phyloP scores from a whole-genome alignment of 2,797 vertebrate species.

The Ctenosaura bakeri region DNA sequence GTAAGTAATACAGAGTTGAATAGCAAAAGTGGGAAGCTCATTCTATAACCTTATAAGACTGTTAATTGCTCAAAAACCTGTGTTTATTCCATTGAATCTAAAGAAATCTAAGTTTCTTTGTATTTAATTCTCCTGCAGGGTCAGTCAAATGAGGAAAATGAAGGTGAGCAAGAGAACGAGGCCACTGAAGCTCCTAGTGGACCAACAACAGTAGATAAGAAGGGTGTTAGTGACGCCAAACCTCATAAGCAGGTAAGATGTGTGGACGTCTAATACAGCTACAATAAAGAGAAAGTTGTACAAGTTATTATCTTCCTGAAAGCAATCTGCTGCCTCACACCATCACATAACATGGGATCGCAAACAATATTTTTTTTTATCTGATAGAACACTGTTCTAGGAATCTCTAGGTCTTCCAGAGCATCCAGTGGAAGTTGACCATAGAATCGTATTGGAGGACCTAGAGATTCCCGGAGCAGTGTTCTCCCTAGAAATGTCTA shows the following conservation, averaged over 20 bases:
- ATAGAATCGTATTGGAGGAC: too few relatives aligned
- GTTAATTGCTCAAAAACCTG: not conserved
- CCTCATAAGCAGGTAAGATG: slow-evolving; percentile 65
- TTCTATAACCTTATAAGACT: not conserved
- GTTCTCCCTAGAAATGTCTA: too few relatives aligned
- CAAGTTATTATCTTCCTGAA: not conserved
- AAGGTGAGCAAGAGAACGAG: slow-evolving; percentile 65
- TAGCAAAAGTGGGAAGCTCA: not conserved
- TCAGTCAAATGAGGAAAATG: slow-evolving; percentile 71
- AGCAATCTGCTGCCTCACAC: not conserved
- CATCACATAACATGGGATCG: too few relatives aligned
- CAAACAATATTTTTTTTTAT: too few relatives aligned
- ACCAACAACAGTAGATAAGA: slow-evolving; percentile 5
- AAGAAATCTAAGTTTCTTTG: not conserved
- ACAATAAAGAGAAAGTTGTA: not conserved
- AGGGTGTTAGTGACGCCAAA: slow-evolving; percentile 30
- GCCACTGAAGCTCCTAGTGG: slow-evolving; percentile 62
- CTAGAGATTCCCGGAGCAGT: too few relatives aligned
- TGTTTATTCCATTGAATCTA: not conserved
- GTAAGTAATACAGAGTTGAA: not conserved
- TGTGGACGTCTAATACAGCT: not conserved
- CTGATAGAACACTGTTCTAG: too few relatives aligned
- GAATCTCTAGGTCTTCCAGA: too few relatives aligned
- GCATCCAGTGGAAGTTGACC: too few relatives aligned
- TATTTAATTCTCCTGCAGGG: slow-evolving; percentile 54